Conservation (phyloP, 2,113 vertebrate genomes). For the Myotis brandtii region DNA sequence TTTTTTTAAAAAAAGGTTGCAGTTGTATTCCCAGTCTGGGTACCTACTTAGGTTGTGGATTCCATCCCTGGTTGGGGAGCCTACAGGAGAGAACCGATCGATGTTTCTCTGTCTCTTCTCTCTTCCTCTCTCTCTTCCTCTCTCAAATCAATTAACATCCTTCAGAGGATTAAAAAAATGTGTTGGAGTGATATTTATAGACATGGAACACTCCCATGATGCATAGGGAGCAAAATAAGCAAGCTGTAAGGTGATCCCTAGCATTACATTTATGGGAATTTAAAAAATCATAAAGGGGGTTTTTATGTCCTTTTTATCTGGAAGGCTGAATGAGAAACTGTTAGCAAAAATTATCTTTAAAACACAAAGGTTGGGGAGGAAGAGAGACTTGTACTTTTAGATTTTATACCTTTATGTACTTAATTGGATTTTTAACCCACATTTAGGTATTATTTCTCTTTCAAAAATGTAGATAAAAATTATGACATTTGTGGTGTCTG, state of each 20-base stretch:
- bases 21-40: not conserved
- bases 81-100: rapidly evolving
- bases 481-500: not conserved
- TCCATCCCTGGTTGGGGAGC: not conserved
- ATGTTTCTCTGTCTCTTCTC: not conserved
- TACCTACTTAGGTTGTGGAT: not conserved
- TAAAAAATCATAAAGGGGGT: not conserved
- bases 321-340: not conserved
- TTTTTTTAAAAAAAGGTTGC: too few relatives aligned
- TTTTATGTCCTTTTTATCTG: not conserved
- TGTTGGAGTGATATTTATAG: not conserved
- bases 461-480: not conserved
- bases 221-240: not conserved
- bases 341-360: not conserved
- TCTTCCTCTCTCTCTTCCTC: not conserved
- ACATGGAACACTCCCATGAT: not conserved
- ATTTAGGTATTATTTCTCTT: not conserved
- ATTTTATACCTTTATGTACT: not conserved
- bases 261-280: not conserved
- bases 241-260: not conserved
- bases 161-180: not conserved
- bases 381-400: not conserved
- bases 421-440: not conserved
- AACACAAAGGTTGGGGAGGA: not conserved
- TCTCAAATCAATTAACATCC: not conserved